These are phyloP conservation scores for Furnarius figulus DNA, from an alignment of 2,113 vertebrate genomes.

Conservation along the genomic window DNA sequence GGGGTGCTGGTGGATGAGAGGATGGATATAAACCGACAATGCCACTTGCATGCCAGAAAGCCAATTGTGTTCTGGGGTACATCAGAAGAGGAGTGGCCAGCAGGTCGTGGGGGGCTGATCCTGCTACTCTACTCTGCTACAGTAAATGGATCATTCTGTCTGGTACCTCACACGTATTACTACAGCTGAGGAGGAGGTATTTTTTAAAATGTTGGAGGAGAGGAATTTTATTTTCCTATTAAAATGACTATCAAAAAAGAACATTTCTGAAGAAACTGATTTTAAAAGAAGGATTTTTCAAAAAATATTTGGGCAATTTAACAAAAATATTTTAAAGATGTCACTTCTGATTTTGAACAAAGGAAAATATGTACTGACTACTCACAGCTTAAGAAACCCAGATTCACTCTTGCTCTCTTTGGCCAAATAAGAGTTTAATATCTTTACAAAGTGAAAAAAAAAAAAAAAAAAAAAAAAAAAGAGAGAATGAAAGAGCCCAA, in stretches of 20 bases:
- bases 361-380: not conserved
- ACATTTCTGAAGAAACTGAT: not conserved
- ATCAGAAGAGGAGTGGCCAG: not conserved
- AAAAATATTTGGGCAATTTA: not conserved
- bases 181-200: not conserved
- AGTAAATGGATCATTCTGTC: not conserved
- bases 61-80: accelerated
- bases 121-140: not conserved
- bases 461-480: not conserved
- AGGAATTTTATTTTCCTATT: not conserved
- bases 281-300: not conserved
- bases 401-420: not conserved
- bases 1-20: not conserved
- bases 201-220: not conserved
- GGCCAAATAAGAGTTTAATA: not conserved
- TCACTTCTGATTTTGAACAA: not conserved
- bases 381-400: not conserved
- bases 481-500: not conserved
- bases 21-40: not conserved
- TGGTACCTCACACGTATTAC: not conserved
- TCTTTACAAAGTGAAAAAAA: not conserved
- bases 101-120: not conserved
- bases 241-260: not conserved
- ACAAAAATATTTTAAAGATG: not conserved
- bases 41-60: not conserved